Base-by-base conservation (phyloP, 2,888 invertebrate species). In the Epirrhoe alternata region DNA sequence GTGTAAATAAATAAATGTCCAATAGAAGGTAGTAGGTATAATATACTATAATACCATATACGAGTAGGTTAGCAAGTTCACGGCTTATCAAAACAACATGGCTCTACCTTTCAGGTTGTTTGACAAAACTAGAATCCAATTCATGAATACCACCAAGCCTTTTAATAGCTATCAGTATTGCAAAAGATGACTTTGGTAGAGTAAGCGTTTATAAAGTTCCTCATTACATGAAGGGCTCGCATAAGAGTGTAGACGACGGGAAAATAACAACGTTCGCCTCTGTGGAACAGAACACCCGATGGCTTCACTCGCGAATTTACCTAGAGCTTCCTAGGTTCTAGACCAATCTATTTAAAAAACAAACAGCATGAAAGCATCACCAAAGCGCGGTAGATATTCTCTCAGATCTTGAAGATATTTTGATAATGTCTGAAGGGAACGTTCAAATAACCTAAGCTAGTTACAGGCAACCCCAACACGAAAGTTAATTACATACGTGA, bases 191-290 rank as follows among this genome's bases (percentile, higher is more conserved):
- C 70, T 77, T 74, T 75, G 73, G 73, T 71, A 73, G 65, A 73
- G 62, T 76, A 77, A 77, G 73, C 69, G 64, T 55, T 68, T 71
- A 67, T 66, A 42, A 42, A 72, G 71, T 74, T 75, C 69, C 66
- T 77, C 74, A 75, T 79, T 76, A 77, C 69, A 58, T 73, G 67
- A 65, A 70, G 72, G 64, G 64, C 72, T 70, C 54, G 70, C 66
- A 45, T 38, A 60, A 60, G 72, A 65, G 66, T 77, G 73, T 76
- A 73, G 73, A 61, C 63, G 73, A 74, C 70, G 69, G 61, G 66
- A 72, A 77, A 75, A 77, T 78, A 79, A 77, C 75, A 77, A 74
- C 73, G 74, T 75, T 72, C 52, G 38, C 52, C 68, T 74, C 73
- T 76, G 77, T 75, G 77, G 68, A 76, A 81, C 58, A 71, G 50